These are phyloP conservation scores for Poecilus cupreus DNA, from an alignment of 2,888 invertebrate species.

Conservation along the genomic window DNA sequence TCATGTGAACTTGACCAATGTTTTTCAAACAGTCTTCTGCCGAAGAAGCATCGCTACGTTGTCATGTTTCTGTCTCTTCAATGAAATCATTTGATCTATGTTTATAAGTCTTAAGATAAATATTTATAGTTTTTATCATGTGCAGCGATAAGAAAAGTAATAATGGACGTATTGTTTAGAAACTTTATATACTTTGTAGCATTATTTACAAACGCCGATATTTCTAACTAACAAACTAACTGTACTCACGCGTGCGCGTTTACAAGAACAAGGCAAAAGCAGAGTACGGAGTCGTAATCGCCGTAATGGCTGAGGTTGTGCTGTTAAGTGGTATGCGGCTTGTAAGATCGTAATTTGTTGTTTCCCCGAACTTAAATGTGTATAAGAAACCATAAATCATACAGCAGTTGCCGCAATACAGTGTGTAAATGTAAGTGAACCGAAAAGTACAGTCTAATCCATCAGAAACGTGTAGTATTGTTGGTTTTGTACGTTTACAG, in stretches of 20 bases:
- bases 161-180: background rate
- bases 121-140: background rate
- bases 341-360: conserved; percentile 41
- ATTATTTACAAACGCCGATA: conserved; percentile 7
- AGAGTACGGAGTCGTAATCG: background rate
- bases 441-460: background rate
- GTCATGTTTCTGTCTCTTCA: conserved; percentile 15
- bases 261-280: conserved; percentile 33
- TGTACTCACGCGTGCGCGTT: conserved; percentile 40
- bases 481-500: conserved; percentile 23
- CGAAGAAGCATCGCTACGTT: conserved; percentile 24
- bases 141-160: background rate
- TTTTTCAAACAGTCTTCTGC: conserved; percentile 26
- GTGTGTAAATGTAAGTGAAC: conserved; percentile 26
- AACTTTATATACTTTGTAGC: background rate
- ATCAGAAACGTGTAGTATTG: background rate
- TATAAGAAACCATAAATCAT: background rate
- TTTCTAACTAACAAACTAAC: conserved; percentile 4
- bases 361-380: background rate
- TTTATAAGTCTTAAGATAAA: background rate
- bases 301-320: conserved; percentile 53
- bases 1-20: conserved; percentile 38
- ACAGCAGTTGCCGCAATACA: background rate
- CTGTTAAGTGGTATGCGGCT: conserved; percentile 44
- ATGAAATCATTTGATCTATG: background rate